These are phyloP conservation scores for Papilio polyxenes DNA, from an alignment of 1,140 invertebrate species.

Conservation along the genomic window DNA sequence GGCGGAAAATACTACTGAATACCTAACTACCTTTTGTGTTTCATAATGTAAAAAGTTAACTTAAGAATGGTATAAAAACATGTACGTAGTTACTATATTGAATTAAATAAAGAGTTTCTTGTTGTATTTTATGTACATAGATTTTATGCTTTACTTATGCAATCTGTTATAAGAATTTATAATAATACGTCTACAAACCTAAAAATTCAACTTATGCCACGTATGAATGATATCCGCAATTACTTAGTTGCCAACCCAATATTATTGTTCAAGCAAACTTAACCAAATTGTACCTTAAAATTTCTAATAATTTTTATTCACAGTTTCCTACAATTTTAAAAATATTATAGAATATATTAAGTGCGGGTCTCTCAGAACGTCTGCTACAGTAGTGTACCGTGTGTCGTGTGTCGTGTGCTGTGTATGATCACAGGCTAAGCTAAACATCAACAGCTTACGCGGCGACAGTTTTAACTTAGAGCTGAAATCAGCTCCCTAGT, in stretches of 20 bases:
- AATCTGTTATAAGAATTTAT: too few relatives aligned
- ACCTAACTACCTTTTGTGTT: neutral
- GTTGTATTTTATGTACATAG: too few relatives aligned
- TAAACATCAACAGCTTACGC: neutral
- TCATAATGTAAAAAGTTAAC: neutral
- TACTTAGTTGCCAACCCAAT: too few relatives aligned
- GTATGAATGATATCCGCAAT: too few relatives aligned
- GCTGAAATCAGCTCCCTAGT: neutral
- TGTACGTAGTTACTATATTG: too few relatives aligned
- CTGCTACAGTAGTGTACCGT: too few relatives aligned
- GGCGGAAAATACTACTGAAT: neutral
- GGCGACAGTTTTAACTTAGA: neutral
- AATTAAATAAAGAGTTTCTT: too few relatives aligned
- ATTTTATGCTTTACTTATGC: too few relatives aligned
- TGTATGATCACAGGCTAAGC: neutral
- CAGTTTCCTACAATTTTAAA: neutral
- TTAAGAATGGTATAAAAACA: too few relatives aligned
- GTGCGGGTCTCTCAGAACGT: too few relatives aligned
- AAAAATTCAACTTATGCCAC: too few relatives aligned
- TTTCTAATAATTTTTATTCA: neutral
- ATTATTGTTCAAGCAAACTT: neutral
- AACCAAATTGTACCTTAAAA: neutral
- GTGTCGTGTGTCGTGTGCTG: neutral
- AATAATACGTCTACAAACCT: too few relatives aligned
- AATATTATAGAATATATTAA: neutral